Evolutionary conservation across 2,113 vertebrate species (phyloP), one percentile per base, ranked within the genome.

Genomic region (Lasiurus cinereus): DNA sequence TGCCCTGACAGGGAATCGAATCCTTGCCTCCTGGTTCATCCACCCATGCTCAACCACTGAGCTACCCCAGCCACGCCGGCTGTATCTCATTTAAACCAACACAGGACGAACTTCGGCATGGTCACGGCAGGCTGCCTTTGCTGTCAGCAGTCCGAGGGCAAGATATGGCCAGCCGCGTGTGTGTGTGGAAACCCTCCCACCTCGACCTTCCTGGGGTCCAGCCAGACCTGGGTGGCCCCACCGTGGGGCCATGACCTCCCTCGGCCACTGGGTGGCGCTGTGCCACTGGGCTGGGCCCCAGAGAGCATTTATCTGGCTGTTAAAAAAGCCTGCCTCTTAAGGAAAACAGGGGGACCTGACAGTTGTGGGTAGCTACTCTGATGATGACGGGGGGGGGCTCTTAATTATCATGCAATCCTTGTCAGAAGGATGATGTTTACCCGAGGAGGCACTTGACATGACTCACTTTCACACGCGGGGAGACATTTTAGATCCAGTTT

Each of bases 181-280:
- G 39, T 39, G 7, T 1, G 0, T 18, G 7, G 29, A 79, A 56
- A 52, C 93, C 94, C 33, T 29, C 10, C 12, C 46, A 1, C 83
- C 94, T 46, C 8, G 29, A 13, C 16, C 64, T 70, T 64, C 74
- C 52, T 54, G 1, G 0, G 7, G n/a, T 56, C 46, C 70, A 70
- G 59, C 5, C 66, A 66, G 59, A 10, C 9, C 21, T 59, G 0
- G 0, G 3, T 39, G 85, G 88, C 94, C 96, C 94, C 94, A 54
- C 11, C 0, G 0, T 14, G 52, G 80, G 88, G 12, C 83, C 94
- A 90, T 98, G 96, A 97, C 90, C 96, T 90, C 77, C 94, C 94
- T 88, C 94, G 97, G 96, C 98, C 98, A 98, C 98, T 98, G 98
- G 98, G 98, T 98, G 98, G 98, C 98, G 97, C 98, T 98, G 97